Evolutionary conservation across 2,113 vertebrate species (phyloP), one percentile per base, ranked within the genome.

Genomic region (Leuciscus idus): DNA sequence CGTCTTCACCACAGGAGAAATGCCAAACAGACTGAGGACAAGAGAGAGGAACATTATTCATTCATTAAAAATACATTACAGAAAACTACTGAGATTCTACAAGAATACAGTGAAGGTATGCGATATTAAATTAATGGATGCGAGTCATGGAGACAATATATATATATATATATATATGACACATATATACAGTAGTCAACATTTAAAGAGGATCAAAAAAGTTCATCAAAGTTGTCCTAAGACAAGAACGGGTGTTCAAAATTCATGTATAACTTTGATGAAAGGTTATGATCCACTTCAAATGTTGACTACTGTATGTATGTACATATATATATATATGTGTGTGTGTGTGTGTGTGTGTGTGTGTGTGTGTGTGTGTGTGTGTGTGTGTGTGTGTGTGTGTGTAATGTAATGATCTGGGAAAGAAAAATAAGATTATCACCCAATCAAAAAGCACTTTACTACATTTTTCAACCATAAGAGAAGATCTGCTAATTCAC

Each of bases 1-100:
- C 4, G 93, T 96, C 39, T 95, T 95, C 61, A 97, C 96, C 86
- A 97, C 92, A 1, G 97, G 94, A 87, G 96, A 96, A 81, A 99
- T 94, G 74, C 98, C 98, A 0, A 98, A 97, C 84, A 97, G 93
- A 85, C 98, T 99, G 92, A 87, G 86, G 19, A 89, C 33, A 72
- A 39, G 70, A 52, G 2, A 17, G 36, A 57, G 48, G 28, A 23
- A 57, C 4, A 62, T 43, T 4, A 55, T 17, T 50, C 4, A 52
- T 52, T 52, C 23, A 52, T 33, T 8, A 33, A 19, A 15, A 4
- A 17, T 17, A 5, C 28, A 66, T 33, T 68, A 36, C 30, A 13
- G 15, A 1, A 11, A 12, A 62, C 3, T 61, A n/a, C 48, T 50
- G 57, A 61, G 9, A 52, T 4, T 62, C 10, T 6, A 15, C 1